Percentiles rank a stretch among this genome's conserved stretches.
Conservation (phyloP, 2,888 invertebrate genomes). For the Molanna angustata region DNA sequence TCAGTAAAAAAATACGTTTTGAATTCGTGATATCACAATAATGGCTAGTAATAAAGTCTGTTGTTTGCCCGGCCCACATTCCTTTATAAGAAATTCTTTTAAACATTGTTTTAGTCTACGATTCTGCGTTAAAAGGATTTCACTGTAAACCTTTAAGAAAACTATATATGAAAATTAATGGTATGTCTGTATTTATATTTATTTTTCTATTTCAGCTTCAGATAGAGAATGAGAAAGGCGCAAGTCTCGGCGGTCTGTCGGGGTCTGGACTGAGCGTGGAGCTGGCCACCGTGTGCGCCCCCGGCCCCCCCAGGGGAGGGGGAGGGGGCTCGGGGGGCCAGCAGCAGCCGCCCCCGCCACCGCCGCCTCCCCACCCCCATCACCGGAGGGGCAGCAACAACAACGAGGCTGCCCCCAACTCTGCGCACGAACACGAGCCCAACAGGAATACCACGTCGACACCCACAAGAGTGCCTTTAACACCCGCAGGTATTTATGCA, state of each 20-base stretch:
- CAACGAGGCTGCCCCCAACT: constrained; percentile 40
- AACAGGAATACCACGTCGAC: constrained; percentile 52
- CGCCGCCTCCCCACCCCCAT: constrained; percentile 35
- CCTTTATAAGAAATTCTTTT: no score
- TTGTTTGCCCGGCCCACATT: no score
- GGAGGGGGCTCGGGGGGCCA: constrained; percentile 43
- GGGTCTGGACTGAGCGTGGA: constrained; percentile 28
- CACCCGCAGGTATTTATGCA: constrained; percentile 59
- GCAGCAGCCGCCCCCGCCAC: constrained; percentile 52
- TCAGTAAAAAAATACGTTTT: no score
- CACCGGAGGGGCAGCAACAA: constrained; percentile 10
- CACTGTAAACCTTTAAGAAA: neutral
- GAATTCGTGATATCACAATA: no score
- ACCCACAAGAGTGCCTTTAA: constrained; percentile 50
- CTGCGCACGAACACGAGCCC: constrained; percentile 37
- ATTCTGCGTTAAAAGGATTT: no score
- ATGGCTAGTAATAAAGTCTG: no score
- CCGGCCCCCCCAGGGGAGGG: constrained; percentile 39
- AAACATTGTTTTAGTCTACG: no score
- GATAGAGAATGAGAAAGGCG: constrained; percentile 32
- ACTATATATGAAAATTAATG: constrained; percentile 2
- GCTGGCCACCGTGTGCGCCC: constrained; percentile 36
- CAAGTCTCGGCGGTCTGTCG: constrained; percentile 22
- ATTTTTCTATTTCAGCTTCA: constrained; percentile 27
- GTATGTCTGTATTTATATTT: no score